Evolutionary conservation across 2,888 invertebrate genomes (phyloP).

Genomic region (Lingula anatina): DNA sequence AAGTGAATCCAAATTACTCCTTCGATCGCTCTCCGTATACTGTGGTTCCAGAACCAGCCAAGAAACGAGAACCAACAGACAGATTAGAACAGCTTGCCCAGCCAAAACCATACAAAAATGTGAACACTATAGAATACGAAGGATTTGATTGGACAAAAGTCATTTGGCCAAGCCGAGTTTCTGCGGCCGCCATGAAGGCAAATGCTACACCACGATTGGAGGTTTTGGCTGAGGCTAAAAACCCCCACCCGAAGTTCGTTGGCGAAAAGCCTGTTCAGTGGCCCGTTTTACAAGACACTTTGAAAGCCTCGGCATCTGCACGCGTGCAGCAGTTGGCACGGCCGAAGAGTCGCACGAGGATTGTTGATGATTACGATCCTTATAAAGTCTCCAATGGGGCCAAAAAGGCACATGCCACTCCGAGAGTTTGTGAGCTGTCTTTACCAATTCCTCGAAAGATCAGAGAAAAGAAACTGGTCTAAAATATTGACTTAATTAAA

Average conservation of each 20-base stretch:
- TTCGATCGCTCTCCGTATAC: slow-evolving; percentile 30
- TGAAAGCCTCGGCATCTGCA: slow-evolving; percentile 32
- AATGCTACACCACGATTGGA: slow-evolving; percentile 25
- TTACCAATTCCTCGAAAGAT: slow-evolving; percentile 38
- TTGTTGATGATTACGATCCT: slow-evolving; percentile 44
- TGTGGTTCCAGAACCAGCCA: slow-evolving; percentile 17
- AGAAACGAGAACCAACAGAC: slow-evolving; percentile 16
- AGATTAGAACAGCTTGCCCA: slow-evolving; percentile 24
- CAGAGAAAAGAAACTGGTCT: slow-evolving; percentile 13
- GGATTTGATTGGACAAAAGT: neutral
- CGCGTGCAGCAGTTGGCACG: slow-evolving; percentile 39
- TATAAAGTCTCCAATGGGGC: slow-evolving; percentile 35
- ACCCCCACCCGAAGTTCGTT: slow-evolving; percentile 18
- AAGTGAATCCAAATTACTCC: slow-evolving; percentile 16
- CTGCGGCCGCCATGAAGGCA: slow-evolving; percentile 20
- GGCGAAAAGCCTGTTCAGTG: slow-evolving; percentile 31
- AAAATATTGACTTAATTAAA: neutral
- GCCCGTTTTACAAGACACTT: slow-evolving; percentile 26
- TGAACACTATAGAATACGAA: neutral
- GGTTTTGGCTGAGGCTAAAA: slow-evolving; percentile 27
- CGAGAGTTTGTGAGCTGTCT: slow-evolving; percentile 32
- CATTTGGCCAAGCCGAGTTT: slow-evolving; percentile 12
- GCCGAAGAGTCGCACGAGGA: slow-evolving; percentile 36
- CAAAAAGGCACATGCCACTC: slow-evolving; percentile 26
- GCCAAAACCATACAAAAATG: slow-evolving; percentile 20